These are phyloP conservation scores for Leptura quadrifasciata DNA, from an alignment of 2,888 invertebrate species.

Conservation along the genomic window DNA sequence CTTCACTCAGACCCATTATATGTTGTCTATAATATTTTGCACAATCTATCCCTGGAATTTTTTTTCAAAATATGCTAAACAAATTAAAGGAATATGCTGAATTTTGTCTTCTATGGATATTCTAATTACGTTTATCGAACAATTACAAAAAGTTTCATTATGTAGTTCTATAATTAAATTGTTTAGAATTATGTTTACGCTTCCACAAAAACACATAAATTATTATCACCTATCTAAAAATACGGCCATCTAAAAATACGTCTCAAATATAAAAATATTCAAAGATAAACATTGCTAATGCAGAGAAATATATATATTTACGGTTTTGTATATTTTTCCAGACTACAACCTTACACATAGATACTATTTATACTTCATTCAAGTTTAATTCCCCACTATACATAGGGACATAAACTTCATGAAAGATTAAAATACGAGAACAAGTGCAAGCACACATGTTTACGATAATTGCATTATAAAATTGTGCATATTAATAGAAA, in stretches of 20 bases:
- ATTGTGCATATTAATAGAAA: background rate
- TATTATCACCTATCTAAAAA: background rate
- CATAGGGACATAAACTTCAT: background rate
- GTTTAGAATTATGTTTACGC: background rate
- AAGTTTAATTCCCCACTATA: background rate
- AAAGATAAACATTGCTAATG: constrained; percentile 4
- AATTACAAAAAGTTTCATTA: too few relatives aligned
- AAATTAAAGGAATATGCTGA: too few relatives aligned
- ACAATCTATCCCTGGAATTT: too few relatives aligned
- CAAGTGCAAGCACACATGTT: background rate
- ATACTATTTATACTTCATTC: constrained; percentile 7
- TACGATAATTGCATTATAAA: background rate
- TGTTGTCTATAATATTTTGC: too few relatives aligned
- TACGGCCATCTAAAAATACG: background rate
- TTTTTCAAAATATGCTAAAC: too few relatives aligned
- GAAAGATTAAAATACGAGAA: background rate
- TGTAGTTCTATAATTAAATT: background rate
- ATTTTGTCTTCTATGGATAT: too few relatives aligned
- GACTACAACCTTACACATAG: background rate
- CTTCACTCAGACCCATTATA: too few relatives aligned
- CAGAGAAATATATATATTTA: background rate
- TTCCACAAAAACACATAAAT: background rate
- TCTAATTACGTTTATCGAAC: too few relatives aligned
- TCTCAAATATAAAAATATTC: background rate
- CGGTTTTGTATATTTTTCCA: constrained; percentile 3